phyloP scores from a whole-genome alignment of 2,797 vertebrate species.

The Denticeps clupeoides region DNA sequence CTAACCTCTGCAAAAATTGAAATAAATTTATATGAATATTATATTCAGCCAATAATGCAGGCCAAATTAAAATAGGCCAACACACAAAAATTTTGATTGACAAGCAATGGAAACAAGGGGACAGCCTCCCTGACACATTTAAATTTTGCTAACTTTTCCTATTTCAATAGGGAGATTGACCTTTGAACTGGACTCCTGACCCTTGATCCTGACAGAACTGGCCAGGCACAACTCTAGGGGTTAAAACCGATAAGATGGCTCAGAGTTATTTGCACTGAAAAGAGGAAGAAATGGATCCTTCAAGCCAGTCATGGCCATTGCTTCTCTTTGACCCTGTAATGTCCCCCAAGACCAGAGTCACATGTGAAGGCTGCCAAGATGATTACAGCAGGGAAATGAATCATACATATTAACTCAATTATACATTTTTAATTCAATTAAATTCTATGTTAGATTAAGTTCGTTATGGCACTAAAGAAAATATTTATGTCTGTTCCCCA shows the following conservation, averaged over 20 bases:
- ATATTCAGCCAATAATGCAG: too few species aligned
- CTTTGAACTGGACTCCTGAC: slow-evolving; percentile 61
- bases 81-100: too few species aligned
- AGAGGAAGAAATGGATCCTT: slow-evolving; percentile 73
- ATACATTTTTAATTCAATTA: too few species aligned
- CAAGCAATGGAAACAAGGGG: slow-evolving; percentile 7
- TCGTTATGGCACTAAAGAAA: too few species aligned
- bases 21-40: too few species aligned
- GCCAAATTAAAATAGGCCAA: too few species aligned
- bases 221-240: slow-evolving; percentile 68
- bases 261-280: slow-evolving; percentile 72
- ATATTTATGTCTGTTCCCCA: too few species aligned
- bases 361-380: background rate
- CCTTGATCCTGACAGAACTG: slow-evolving; percentile 69
- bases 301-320: slow-evolving; percentile 79
- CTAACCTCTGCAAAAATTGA: too few species aligned
- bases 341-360: background rate
- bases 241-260: slow-evolving; percentile 75
- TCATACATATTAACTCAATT: too few species aligned
- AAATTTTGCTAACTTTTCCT: slow-evolving; percentile 56
- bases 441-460: too few species aligned
- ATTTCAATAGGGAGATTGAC: slow-evolving; percentile 64
- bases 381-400: background rate
- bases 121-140: slow-evolving; percentile 45
- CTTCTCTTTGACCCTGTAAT: slow-evolving; percentile 63